Percentiles rank a stretch among this genome's conserved stretches.
Evolutionary conservation across 2,888 invertebrate genomes (phyloP).

Genomic region (Bedellia somnulentella): DNA sequence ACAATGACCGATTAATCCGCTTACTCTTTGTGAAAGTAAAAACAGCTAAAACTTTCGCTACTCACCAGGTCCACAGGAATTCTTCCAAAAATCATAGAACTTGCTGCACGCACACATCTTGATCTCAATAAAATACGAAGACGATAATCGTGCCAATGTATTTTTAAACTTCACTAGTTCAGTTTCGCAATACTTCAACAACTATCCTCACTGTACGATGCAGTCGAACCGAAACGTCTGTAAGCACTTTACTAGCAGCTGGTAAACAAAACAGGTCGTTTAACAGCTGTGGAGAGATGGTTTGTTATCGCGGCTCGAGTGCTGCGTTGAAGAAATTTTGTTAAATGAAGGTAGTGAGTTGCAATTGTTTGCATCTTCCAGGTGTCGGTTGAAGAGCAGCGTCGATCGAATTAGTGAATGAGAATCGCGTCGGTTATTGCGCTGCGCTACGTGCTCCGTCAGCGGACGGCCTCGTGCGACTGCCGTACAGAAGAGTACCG

Average conservation of each 20-base stretch:
- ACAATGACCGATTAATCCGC: too few species aligned
- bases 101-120: slow-evolving; percentile 55
- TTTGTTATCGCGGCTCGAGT: slow-evolving; percentile 23
- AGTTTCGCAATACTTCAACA: slow-evolving; percentile 53
- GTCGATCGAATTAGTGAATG: background rate
- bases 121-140: slow-evolving; percentile 39
- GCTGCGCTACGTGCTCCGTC: slow-evolving; percentile 26
- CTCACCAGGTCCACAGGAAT: slow-evolving; percentile 56
- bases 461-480: slow-evolving; percentile 43
- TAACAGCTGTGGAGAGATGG: slow-evolving; percentile 3
- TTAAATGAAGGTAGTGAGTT: slow-evolving; percentile 19
- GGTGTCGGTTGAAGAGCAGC: slow-evolving; percentile 1
- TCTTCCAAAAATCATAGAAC: slow-evolving; percentile 55
- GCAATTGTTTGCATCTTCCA: slow-evolving; percentile 16
- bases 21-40: too few species aligned
- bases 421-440: slow-evolving; percentile 11
- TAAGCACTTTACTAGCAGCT: slow-evolving; percentile 31
- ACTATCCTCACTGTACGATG: slow-evolving; percentile 34
- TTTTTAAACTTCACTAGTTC: slow-evolving; percentile 54
- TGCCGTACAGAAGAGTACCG: too few species aligned
- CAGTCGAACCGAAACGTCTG: slow-evolving; percentile 27
- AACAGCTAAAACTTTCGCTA: slow-evolving; percentile 9
- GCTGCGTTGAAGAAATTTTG: slow-evolving; percentile 41
- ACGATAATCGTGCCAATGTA: slow-evolving; percentile 38
- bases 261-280: slow-evolving; percentile 1